Percentiles rank a stretch among this genome's conserved stretches.
phyloP scores from a whole-genome alignment of 2,888 invertebrate species.

The Sinopyrophorus schimmeli region DNA sequence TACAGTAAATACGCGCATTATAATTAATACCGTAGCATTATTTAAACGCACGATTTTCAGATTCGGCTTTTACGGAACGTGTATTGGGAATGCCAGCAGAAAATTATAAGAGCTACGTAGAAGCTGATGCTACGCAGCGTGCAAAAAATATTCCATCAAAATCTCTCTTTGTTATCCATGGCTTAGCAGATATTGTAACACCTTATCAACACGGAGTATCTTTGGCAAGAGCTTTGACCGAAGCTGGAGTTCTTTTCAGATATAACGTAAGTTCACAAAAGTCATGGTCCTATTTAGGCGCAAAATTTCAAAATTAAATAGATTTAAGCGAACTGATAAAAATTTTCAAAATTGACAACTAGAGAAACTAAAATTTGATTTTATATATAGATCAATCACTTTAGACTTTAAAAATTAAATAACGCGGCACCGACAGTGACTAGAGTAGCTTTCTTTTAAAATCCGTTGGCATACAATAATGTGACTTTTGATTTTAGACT shows the following conservation, averaged over 20 bases:
- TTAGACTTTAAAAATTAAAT: no score
- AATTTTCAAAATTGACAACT: no score
- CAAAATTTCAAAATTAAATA: no score
- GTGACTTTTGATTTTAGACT: conserved; percentile 63
- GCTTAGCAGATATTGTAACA: conserved; percentile 88
- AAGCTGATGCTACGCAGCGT: conserved; percentile 87
- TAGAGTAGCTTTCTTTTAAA: no score
- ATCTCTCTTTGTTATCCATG: conserved; percentile 88
- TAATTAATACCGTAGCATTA: conserved; percentile 2
- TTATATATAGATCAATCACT: no score
- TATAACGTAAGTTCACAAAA: conserved; percentile 76
- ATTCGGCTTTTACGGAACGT: conserved; percentile 94
- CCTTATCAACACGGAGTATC: conserved; percentile 93
- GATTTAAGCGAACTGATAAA: no score
- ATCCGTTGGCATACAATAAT: no score
- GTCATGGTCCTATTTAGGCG: not conserved
- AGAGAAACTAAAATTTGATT: no score
- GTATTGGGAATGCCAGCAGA: conserved; percentile 86
- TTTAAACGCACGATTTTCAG: conserved; percentile 59
- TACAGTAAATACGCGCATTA: conserved; percentile 82
- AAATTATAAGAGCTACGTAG: conserved; percentile 88
- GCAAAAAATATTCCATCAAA: conserved; percentile 87
- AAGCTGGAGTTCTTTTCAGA: conserved; percentile 86
- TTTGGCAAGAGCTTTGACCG: conserved; percentile 84
- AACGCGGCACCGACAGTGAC: no score